Evolutionary conservation across 2,797 vertebrate species (phyloP).

Genomic region (Betta splendens): DNA sequence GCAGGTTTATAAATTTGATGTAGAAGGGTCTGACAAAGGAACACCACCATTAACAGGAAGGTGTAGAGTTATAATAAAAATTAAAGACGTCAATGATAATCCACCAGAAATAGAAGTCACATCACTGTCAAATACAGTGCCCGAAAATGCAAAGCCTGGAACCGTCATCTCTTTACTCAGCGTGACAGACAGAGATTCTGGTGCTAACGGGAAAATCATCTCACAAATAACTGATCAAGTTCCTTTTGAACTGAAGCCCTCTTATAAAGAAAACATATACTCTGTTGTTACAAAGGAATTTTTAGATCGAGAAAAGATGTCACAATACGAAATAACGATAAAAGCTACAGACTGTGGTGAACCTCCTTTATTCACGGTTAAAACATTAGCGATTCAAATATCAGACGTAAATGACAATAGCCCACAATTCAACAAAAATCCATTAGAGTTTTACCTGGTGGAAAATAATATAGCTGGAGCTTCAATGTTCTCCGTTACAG

Average conservation of each 20-base stretch:
- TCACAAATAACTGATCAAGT: slow-evolving; percentile 25
- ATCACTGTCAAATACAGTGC: slow-evolving; percentile 59
- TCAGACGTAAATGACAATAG: slow-evolving; percentile 77
- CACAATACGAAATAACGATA: slow-evolving; percentile 79
- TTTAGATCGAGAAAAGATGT: slow-evolving; percentile 78
- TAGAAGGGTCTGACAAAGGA: slow-evolving; percentile 72
- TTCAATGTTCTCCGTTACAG: slow-evolving; percentile 65
- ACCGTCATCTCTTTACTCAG: slow-evolving; percentile 60
- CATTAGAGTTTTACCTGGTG: slow-evolving; percentile 64
- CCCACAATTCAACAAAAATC: slow-evolving; percentile 58
- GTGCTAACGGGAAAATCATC: slow-evolving; percentile 53
- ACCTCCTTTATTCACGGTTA: slow-evolving; percentile 71
- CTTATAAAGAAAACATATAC: slow-evolving; percentile 66
- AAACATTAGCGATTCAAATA: slow-evolving; percentile 55
- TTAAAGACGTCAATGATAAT: slow-evolving; percentile 72
- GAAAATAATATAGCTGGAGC: slow-evolving; percentile 76
- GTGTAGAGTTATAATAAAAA: slow-evolving; percentile 64
- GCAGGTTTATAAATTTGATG: slow-evolving; percentile 55
- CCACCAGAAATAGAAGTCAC: slow-evolving; percentile 69
- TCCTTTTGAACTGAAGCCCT: slow-evolving; percentile 62
- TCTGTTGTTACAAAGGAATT: slow-evolving; percentile 46
- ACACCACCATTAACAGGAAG: slow-evolving; percentile 52
- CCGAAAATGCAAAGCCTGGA: slow-evolving; percentile 62
- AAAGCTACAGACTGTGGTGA: slow-evolving; percentile 80
- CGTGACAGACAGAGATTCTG: slow-evolving; percentile 60